Conservation (phyloP, 2,797 vertebrate genomes). For the Margarornis squamiger region DNA sequence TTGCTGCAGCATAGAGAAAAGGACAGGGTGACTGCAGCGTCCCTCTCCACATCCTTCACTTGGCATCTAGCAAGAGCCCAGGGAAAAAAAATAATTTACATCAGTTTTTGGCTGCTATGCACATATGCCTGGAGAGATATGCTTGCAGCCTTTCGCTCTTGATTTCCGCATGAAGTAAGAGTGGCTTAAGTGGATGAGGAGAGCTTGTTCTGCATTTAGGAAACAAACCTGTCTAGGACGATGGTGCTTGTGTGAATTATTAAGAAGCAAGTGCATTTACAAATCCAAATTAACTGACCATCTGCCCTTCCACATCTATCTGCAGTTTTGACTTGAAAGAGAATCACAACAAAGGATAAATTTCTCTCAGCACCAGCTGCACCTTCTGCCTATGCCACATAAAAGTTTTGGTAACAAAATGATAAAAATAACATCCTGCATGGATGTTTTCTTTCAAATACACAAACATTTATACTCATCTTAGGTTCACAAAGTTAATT, state of each 20-base stretch:
- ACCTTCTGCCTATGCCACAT: background rate
- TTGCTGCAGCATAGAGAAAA: background rate
- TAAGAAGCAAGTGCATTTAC: background rate
- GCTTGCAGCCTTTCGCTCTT: background rate
- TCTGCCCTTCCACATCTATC: background rate
- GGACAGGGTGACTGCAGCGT: background rate
- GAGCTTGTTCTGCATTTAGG: constrained; percentile 27
- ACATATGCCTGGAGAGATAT: background rate
- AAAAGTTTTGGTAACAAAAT: background rate
- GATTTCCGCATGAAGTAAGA: constrained; percentile 28
- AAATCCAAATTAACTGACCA: background rate
- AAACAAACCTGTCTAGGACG: background rate
- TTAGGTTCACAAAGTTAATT: background rate
- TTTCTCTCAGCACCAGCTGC: background rate
- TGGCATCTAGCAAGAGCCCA: background rate
- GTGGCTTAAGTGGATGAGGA: constrained; percentile 2
- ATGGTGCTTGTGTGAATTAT: constrained; percentile 11
- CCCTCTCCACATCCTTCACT: background rate
- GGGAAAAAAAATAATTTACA: background rate
- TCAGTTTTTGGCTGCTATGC: background rate
- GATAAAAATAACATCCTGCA: background rate
- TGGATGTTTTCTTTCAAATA: background rate
- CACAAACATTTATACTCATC: background rate
- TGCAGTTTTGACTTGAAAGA: background rate
- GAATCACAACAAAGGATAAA: background rate